Conservation (phyloP, 2,888 invertebrate species). For the Leptopilina drosophilae region DNA sequence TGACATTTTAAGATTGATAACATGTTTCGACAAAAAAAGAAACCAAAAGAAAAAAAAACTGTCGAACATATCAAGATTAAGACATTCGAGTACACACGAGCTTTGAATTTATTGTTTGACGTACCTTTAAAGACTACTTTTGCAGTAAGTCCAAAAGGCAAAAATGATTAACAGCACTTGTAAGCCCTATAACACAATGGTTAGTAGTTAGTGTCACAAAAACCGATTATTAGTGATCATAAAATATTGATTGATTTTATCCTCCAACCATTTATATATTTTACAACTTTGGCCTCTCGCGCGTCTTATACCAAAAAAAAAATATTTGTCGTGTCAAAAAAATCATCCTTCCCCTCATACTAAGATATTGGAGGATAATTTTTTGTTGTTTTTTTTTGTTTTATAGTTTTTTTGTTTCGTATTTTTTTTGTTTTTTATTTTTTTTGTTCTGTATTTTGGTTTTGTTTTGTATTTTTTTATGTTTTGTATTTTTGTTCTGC, state of each 20-base stretch:
- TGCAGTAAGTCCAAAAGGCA: neutral
- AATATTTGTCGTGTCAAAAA: neutral
- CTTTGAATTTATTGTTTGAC: conserved; percentile 21
- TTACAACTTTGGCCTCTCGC: neutral
- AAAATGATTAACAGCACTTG: conserved; percentile 25
- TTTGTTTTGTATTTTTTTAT: too few relatives aligned
- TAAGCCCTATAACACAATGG: conserved; percentile 43
- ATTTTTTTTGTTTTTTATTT: too few relatives aligned
- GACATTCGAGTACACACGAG: conserved; percentile 23
- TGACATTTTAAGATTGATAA: too few relatives aligned
- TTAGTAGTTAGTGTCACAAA: conserved; percentile 58
- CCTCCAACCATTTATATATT: conserved; percentile 57
- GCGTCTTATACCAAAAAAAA: neutral
- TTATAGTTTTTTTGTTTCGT: too few relatives aligned
- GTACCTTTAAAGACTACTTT: conserved; percentile 31
- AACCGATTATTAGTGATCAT: conserved; percentile 65
- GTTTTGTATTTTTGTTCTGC: too few relatives aligned
- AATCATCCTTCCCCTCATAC: neutral
- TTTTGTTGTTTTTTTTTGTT: too few relatives aligned
- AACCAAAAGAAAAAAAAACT: neutral
- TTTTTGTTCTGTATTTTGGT: too few relatives aligned
- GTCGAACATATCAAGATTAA: conserved; percentile 37
- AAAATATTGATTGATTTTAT: conserved; percentile 68
- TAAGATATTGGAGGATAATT: too few relatives aligned
- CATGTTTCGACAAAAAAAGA: too few relatives aligned